Base-by-base conservation (phyloP, 1,140 invertebrate genomes). In the Holotrichia oblita region DNA sequence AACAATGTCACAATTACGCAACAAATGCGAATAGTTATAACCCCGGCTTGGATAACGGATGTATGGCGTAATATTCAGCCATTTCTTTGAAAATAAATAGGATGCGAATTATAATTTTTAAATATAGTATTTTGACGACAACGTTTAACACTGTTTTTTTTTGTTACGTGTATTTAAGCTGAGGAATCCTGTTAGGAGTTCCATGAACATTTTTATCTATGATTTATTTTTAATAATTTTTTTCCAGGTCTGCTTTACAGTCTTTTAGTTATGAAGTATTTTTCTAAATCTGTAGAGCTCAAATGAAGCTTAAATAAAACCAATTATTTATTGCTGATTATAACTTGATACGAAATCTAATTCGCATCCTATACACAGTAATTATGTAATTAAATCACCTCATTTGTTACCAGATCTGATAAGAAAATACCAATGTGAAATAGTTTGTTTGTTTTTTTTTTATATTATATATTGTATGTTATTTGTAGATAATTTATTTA, bases 321-420 rank as follows among this genome's bases (percentile, higher is more conserved):
- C 44, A 12, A 42, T 42, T 42, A 0, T 42, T 48, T n/a, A 12
- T 48, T 9, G 7, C 44, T n/a, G n/a, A n/a, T n/a, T n/a, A n/a
- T n/a, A n/a, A n/a, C 44, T 75, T n/a, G 40, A 41, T 75, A 12
- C 73, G 40, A 22, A 40, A 20, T 27, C 22, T 34, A 40, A 22
- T 72, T 72, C 34, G 64, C 24, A 72, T 72, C 27, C 27, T 14
- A 6, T 40, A 4, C 9, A n/a, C 10, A 9, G 55, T 3, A 77
- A 77, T n/a, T 73, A 40, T 27, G 73, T 14, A 17, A 73, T 41
- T 14, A 14, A 78, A 78, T 48, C 79, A 83, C 81, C 80, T 83
- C 80, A 82, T 82, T 83, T 81, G 83, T 84, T 84, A 84, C 83
- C 83, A 84, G 83, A 84, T 84, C 83, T 84, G 83, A 83, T 48